Evolutionary conservation across 53 echinoderm and acorn worm genomes (phyloP).

Genomic region (Crossaster papposus): DNA sequence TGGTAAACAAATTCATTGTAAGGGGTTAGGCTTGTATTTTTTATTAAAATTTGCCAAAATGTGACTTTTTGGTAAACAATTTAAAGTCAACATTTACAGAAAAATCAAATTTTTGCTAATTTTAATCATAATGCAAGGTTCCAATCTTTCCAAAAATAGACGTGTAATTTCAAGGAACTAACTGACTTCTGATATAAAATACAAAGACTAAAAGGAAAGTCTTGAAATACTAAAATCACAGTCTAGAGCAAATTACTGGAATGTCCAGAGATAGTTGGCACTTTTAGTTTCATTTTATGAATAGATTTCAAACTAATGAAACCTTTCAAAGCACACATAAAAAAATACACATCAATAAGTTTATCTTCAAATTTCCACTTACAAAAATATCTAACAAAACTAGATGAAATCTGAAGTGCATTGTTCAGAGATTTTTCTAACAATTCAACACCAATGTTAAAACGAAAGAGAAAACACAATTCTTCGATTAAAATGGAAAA

Average conservation of each 20-base stretch:
- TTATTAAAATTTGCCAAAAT: too few relatives aligned
- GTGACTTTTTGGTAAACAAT: too few relatives aligned
- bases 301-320: neutral
- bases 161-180: neutral
- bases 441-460: neutral
- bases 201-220: neutral
- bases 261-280: slow-evolving; percentile 15
- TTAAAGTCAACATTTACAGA: too few relatives aligned
- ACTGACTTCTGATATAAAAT: neutral
- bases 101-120: too few relatives aligned
- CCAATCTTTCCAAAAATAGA: too few relatives aligned
- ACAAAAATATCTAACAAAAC: slow-evolving; percentile 31
- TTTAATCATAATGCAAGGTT: too few relatives aligned
- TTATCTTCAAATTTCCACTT: neutral
- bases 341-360: slow-evolving; percentile 49
- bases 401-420: slow-evolving; percentile 12
- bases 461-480: neutral
- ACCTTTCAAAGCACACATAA: slow-evolving; percentile 54
- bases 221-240: neutral
- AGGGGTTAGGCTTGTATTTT: too few relatives aligned
- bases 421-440: neutral
- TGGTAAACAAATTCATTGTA: too few relatives aligned
- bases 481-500: neutral
- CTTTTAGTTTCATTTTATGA: neutral
- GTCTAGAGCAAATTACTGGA: slow-evolving; percentile 18